phyloP scores from a whole-genome alignment of 2,113 vertebrate genomes.

The Meriones unguiculatus region DNA sequence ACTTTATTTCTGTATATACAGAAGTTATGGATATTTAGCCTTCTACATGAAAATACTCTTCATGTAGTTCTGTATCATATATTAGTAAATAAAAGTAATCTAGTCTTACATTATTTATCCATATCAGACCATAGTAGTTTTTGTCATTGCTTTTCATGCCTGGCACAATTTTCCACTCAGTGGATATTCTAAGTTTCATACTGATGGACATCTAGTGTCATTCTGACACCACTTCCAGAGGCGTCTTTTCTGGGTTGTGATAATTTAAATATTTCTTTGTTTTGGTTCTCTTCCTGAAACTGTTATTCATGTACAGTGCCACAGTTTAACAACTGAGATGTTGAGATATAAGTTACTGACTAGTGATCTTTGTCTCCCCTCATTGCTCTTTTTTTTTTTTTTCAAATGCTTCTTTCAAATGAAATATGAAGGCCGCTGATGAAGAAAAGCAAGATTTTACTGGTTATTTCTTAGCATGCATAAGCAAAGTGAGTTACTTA shows the following conservation, averaged over 20 bases:
- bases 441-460: neutral
- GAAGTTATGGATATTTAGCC: neutral
- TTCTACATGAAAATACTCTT: neutral
- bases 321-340: neutral
- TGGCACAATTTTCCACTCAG: neutral
- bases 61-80: neutral
- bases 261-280: neutral
- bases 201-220: neutral
- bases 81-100: neutral
- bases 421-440: neutral
- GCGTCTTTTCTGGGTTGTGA: neutral
- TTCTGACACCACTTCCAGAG: neutral
- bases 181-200: neutral
- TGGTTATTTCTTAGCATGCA: neutral
- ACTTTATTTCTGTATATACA: neutral
- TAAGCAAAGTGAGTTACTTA: neutral
- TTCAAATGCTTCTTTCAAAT: conserved; percentile 4
- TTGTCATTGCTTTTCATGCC: neutral
- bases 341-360: neutral
- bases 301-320: neutral
- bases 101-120: neutral
- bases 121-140: neutral
- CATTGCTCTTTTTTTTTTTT: neutral
- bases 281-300: neutral
- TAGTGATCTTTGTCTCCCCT: neutral